These are phyloP conservation scores for Caenorhabditis elegans DNA, from an alignment of 1,140 invertebrate genomes.

Conservation along the genomic window DNA sequence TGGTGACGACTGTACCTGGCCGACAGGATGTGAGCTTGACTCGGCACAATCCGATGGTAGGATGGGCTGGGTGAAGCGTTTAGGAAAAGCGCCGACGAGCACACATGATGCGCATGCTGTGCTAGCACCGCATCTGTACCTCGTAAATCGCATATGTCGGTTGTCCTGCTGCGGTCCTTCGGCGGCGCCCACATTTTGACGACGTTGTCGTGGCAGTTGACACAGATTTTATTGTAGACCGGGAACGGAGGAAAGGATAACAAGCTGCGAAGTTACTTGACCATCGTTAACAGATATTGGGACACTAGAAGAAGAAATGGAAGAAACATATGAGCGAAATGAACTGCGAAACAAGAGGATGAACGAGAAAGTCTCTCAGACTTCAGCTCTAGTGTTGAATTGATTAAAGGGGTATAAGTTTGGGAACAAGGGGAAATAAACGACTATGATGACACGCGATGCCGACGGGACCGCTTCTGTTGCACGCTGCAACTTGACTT, in stretches of 20 bases:
- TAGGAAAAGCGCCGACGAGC: not conserved
- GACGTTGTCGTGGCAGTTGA: not conserved
- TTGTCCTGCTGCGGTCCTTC: slow-evolving; percentile 17
- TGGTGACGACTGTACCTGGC: not conserved
- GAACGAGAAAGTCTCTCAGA: not conserved
- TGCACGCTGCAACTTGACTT: not conserved
- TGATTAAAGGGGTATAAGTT: slow-evolving; percentile 32
- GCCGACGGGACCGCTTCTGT: not conserved
- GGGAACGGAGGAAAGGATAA: not conserved
- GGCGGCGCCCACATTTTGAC: slow-evolving; percentile 26
- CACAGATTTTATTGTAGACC: not conserved
- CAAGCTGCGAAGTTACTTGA: not conserved
- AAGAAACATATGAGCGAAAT: slow-evolving; percentile 15
- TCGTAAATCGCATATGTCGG: slow-evolving; percentile 29
- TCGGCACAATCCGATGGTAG: slow-evolving; percentile 23
- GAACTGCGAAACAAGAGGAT: not conserved
- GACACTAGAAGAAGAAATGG: not conserved
- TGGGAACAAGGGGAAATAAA: not conserved
- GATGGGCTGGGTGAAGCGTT: slow-evolving; percentile 20
- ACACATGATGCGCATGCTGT: slow-evolving; percentile 28
- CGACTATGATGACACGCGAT: slow-evolving; percentile 27
- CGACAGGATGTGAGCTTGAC: slow-evolving; percentile 4
- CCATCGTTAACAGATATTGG: not conserved
- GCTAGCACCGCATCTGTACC: slow-evolving; percentile 15
- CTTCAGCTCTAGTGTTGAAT: not conserved